Evolutionary conservation across 2,797 vertebrate genomes (phyloP).

Genomic region (Enteromius paludinosus): DNA sequence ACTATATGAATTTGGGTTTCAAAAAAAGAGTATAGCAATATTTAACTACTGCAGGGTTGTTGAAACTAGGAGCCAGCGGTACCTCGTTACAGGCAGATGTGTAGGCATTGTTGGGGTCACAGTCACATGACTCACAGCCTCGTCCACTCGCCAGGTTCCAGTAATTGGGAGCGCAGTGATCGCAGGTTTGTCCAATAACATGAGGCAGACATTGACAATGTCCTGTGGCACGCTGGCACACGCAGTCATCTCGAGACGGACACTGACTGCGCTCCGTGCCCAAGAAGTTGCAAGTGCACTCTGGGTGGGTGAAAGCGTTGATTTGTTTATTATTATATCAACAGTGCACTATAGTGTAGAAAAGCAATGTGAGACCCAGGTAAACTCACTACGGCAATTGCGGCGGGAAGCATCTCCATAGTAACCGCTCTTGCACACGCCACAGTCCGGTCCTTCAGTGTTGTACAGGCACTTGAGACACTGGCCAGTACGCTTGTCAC

Average conservation of each 20-base stretch:
- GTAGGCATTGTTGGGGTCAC: constrained; percentile 86
- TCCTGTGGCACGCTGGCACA: constrained; percentile 85
- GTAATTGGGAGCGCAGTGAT: constrained; percentile 90
- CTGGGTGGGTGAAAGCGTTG: constrained; percentile 70
- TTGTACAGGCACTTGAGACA: constrained; percentile 93
- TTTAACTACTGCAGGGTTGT: not conserved
- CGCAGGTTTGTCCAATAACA: constrained; percentile 87
- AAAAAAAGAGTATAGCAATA: not conserved
- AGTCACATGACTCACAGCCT: constrained; percentile 88
- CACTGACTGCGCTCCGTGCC: constrained; percentile 88
- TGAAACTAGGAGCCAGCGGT: constrained; percentile 5
- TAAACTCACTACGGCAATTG: constrained; percentile 92
- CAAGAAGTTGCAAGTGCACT: constrained; percentile 90
- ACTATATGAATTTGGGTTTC: constrained; percentile 72
- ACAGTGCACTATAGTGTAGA: not conserved
- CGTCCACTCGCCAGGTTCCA: constrained; percentile 90
- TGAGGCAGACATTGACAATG: constrained; percentile 92
- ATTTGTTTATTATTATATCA: not conserved
- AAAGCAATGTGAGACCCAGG: not conserved
- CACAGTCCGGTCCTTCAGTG: constrained; percentile 87
- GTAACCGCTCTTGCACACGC: constrained; percentile 86
- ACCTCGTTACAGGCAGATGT: constrained; percentile 92
- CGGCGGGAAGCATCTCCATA: constrained; percentile 87
- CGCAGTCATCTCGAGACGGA: constrained; percentile 81
- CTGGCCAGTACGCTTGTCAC: constrained; percentile 84